Conservation (phyloP, 2,888 invertebrate species). For the Leucoma salicis region DNA sequence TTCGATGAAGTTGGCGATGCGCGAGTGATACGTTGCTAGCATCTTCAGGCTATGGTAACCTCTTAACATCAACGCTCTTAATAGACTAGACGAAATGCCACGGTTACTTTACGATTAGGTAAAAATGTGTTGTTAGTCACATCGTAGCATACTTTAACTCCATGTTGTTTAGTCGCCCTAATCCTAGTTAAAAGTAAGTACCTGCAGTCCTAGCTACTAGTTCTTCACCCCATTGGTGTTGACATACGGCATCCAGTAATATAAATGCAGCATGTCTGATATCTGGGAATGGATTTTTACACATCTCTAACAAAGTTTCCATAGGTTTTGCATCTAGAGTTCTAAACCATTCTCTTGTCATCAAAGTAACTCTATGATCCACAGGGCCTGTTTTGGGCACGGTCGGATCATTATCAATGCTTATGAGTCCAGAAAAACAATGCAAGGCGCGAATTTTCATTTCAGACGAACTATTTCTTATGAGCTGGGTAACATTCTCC, state of each 20-base stretch:
- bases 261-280: slow-evolving; percentile 86
- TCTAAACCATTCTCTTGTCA: slow-evolving; percentile 79
- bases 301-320: slow-evolving; percentile 82
- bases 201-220: slow-evolving; percentile 87
- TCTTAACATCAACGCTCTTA: too few relatives aligned
- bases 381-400: slow-evolving; percentile 59
- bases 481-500: slow-evolving; percentile 80
- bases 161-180: too few relatives aligned
- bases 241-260: slow-evolving; percentile 85
- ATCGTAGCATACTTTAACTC: too few relatives aligned
- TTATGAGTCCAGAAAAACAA: slow-evolving; percentile 83
- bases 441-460: slow-evolving; percentile 86
- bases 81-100: too few relatives aligned
- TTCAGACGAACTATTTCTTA: slow-evolving; percentile 84
- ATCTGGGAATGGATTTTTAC: slow-evolving; percentile 91
- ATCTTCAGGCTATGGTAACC: too few relatives aligned
- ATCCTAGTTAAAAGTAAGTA: slow-evolving; percentile 32
- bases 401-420: slow-evolving; percentile 61
- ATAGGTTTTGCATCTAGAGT: slow-evolving; percentile 65
- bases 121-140: too few relatives aligned
- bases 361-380: slow-evolving; percentile 70
- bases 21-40: too few relatives aligned
- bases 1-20: too few relatives aligned
- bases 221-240: slow-evolving; percentile 90
- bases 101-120: too few relatives aligned